Evolutionary conservation across 2,888 invertebrate genomes (phyloP), one percentile per base, ranked within the genome.

Genomic region (Epistrophe eligans): DNA sequence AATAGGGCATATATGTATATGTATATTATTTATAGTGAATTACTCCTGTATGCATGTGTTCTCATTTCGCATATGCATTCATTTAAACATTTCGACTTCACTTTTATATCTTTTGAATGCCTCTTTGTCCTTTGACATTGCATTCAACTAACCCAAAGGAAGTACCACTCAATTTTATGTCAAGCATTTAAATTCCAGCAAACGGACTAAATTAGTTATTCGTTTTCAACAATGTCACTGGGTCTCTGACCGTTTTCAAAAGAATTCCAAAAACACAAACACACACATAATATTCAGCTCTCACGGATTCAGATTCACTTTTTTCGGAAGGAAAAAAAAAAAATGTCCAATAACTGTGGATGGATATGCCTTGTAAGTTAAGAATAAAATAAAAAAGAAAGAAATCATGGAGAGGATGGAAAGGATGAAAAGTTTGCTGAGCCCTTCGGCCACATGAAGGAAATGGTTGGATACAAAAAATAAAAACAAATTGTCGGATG

Each of bases 141-240:
- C 67, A 17, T 50, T 50, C 17, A 58, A 48, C 43, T 7, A 19
- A 62, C 62, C 17, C 19, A 17, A 77, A 71, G 81, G 57, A 62
- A 64, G 28, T n/a, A 19, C 52, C 52, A 58, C 35, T 28, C 67
- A 73, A 52, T 73, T 40, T 35, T 40, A 57, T 79, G 74, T 58
- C 73, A 74, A 76, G 74, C 57, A 76, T 84, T 79, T 64, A 71
- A 62, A 84, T 76, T 71, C 50, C 62, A 76, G 64, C 60, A 79
- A 76, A 76, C 64, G 70, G 50, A 79, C 84, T 84, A 79, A 79
- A 84, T 84, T 79, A 84, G 84, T 84, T 76, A 79, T 74, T 55
- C 70, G 24, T 40, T 60, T 28, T 64, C 64, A 74, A 74, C 79
- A 79, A 76, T 71, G 74, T 79, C 84, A 79, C 74, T 74, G 35